Evolutionary conservation across 2,888 invertebrate species (phyloP).

Genomic region (Drosophila emarginata): DNA sequence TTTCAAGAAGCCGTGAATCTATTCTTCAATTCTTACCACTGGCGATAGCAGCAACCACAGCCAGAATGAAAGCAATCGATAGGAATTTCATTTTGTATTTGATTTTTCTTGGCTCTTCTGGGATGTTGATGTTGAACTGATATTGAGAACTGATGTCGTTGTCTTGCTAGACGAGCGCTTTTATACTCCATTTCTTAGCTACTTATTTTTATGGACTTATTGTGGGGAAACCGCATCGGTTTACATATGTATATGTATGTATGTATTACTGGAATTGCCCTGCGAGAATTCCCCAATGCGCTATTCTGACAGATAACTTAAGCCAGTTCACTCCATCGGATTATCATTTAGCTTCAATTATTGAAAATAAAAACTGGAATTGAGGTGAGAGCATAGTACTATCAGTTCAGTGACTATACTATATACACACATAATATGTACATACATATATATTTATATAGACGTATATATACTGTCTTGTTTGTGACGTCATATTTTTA

Average conservation of each 20-base stretch:
- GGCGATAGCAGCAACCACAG: constrained; percentile 61
- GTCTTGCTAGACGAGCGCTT: neutral
- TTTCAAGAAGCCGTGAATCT: too few relatives aligned
- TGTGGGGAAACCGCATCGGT: neutral
- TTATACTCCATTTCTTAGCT: neutral
- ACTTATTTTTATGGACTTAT: neutral
- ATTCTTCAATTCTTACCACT: constrained; percentile 41
- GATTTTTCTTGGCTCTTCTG: neutral
- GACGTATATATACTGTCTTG: neutral
- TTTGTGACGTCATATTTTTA: neutral
- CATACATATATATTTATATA: too few relatives aligned
- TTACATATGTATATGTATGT: too few relatives aligned
- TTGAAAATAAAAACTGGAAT: neutral
- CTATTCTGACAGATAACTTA: neutral
- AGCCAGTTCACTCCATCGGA: neutral
- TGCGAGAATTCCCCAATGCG: neutral
- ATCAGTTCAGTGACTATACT: neutral
- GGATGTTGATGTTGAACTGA: constrained; percentile 7
- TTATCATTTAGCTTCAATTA: neutral
- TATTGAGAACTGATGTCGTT: constrained; percentile 31
- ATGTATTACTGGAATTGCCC: constrained; percentile 3
- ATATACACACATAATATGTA: too few relatives aligned
- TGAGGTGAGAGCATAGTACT: neutral
- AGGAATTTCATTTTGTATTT: constrained; percentile 61
- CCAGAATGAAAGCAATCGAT: constrained; percentile 63